Conservation (phyloP, 1,140 invertebrate species). For the Pararge aegeria region DNA sequence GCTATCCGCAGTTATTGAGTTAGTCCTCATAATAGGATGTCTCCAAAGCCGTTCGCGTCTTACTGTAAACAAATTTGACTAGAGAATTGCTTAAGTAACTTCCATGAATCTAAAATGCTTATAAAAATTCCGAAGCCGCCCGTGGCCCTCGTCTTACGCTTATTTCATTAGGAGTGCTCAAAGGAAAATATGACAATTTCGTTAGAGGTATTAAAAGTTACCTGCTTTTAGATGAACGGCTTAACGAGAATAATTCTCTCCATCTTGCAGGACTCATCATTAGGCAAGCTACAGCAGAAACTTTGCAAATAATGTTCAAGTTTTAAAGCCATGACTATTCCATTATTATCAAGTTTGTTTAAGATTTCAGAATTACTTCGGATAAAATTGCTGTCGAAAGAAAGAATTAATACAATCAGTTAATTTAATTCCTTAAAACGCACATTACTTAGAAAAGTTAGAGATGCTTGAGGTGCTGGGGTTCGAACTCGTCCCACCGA, state of each 20-base stretch:
- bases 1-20: conserved; percentile 53
- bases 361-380: not conserved
- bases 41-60: conserved; percentile 32
- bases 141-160: conserved; percentile 39
- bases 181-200: conserved; percentile 70
- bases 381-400: too few relatives aligned
- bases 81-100: conserved; percentile 45
- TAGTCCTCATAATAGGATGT: conserved; percentile 47
- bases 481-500: too few relatives aligned
- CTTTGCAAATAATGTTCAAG: conserved; percentile 30
- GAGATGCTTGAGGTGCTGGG: too few relatives aligned
- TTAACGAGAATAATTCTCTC: conserved; percentile 64
- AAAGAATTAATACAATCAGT: too few relatives aligned
- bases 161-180: conserved; percentile 57
- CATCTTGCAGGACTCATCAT: conserved; percentile 41
- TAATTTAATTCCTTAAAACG: too few relatives aligned
- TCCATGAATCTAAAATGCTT: conserved; percentile 57
- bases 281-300: conserved; percentile 32
- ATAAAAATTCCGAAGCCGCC: conserved; percentile 63
- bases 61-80: conserved; percentile 53
- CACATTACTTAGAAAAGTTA: too few relatives aligned
- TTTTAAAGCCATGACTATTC: conserved; percentile 18
- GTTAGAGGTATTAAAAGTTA: conserved; percentile 68
- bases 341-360: conserved; percentile 17
- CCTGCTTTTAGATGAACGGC: conserved; percentile 57